Conservation (phyloP, 2,797 vertebrate genomes). For the Semotilus atromaculatus region DNA sequence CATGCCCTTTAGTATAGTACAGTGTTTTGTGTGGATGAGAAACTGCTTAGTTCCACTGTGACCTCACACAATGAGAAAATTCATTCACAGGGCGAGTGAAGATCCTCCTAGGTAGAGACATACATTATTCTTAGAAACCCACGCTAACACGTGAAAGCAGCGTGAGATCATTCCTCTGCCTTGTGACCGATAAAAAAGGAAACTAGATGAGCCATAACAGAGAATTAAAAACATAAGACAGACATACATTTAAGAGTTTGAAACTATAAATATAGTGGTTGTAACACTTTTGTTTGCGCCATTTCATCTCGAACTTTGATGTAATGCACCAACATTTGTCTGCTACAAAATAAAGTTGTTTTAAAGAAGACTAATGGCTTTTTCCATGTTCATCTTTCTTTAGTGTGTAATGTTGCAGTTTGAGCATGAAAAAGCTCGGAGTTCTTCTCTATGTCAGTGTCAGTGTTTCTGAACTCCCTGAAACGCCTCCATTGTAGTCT, state of each 20-base stretch:
- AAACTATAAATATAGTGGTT: not conserved
- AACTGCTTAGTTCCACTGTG: constrained; percentile 12
- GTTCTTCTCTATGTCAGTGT: no score
- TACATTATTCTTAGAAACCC: not conserved
- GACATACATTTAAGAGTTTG: not conserved
- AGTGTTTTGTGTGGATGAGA: not conserved
- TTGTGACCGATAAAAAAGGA: constrained; percentile 15
- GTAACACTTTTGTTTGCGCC: no score
- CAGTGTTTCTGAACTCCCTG: not conserved
- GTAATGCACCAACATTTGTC: no score
- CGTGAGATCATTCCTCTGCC: not conserved
- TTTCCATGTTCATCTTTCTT: not conserved
- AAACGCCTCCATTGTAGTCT: no score
- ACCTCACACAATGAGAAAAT: constrained; percentile 5
- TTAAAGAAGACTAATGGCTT: no score
- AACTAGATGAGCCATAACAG: not conserved
- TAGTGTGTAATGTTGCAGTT: no score
- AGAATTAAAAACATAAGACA: not conserved
- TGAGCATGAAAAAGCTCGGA: no score
- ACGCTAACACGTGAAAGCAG: constrained; percentile 10
- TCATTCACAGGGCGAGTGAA: not conserved
- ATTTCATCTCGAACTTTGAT: no score
- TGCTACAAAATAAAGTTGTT: no score
- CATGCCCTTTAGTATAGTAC: not conserved
- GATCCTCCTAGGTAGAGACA: not conserved